These are phyloP conservation scores for Micropoecilia bifurca DNA, from an alignment of 2,797 vertebrate genomes.

Conservation along the genomic window DNA sequence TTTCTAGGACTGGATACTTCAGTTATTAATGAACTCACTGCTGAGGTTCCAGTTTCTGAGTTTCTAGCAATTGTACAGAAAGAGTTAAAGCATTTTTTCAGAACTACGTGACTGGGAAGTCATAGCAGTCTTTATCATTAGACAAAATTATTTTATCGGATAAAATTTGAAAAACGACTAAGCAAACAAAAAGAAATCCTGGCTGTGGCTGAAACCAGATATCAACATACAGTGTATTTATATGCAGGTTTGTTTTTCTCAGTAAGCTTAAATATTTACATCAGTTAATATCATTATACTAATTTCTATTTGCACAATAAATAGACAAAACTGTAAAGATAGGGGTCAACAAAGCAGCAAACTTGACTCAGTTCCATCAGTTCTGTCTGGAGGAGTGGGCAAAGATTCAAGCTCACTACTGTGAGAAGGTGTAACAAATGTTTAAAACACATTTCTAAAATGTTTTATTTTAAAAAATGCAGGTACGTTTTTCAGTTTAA, in stretches of 20 bases:
- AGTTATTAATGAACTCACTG: conserved; percentile 34
- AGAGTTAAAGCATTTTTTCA: neutral
- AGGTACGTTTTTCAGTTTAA: neutral
- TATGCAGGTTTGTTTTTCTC: neutral
- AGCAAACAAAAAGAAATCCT: neutral
- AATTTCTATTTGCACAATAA: neutral
- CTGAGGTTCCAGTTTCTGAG: neutral
- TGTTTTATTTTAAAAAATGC: neutral
- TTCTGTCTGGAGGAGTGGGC: neutral
- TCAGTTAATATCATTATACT: neutral
- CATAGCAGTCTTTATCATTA: neutral
- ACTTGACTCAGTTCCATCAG: neutral
- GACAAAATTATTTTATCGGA: neutral
- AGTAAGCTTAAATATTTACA: neutral
- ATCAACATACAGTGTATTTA: neutral
- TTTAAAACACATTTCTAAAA: neutral
- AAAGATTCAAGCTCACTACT: neutral
- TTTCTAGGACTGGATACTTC: conserved; percentile 55
- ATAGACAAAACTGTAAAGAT: neutral
- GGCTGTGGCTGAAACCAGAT: neutral
- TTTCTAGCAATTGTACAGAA: neutral
- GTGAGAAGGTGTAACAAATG: neutral
- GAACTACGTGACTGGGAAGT: neutral
- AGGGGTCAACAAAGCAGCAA: neutral
- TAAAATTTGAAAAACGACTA: neutral